These are phyloP conservation scores for Sciaenops ocellatus DNA, from an alignment of 2,797 vertebrate genomes.

Conservation along the genomic window DNA sequence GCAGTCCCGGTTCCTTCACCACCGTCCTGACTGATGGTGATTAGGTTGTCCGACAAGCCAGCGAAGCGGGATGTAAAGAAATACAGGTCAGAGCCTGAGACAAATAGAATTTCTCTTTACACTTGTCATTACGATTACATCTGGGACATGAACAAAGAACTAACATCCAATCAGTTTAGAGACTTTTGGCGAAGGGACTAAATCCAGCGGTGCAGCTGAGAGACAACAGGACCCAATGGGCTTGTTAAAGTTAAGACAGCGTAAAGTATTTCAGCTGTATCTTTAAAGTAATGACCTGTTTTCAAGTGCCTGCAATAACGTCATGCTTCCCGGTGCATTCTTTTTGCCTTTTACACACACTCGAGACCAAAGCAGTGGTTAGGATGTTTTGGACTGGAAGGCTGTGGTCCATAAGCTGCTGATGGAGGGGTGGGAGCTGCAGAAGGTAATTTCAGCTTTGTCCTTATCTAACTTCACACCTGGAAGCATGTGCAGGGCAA, in stretches of 20 bases:
- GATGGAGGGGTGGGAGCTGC: slow-evolving; percentile 21
- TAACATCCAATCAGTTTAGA: slow-evolving; percentile 17
- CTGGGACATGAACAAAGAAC: slow-evolving; percentile 14
- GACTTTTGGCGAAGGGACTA: not conserved
- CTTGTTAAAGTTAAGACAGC: slow-evolving; percentile 40
- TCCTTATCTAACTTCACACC: slow-evolving; percentile 73
- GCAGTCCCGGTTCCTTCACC: not conserved
- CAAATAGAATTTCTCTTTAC: slow-evolving; percentile 40
- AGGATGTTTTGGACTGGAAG: slow-evolving; percentile 38
- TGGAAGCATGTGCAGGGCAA: slow-evolving; percentile 53
- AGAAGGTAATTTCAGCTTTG: slow-evolving; percentile 59
- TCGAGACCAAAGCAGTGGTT: slow-evolving; percentile 24
- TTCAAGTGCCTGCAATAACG: slow-evolving; percentile 41
- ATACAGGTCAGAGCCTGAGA: slow-evolving; percentile 59
- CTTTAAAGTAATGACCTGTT: slow-evolving; percentile 30
- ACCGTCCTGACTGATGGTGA: slow-evolving; percentile 29
- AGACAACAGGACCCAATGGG: slow-evolving; percentile 20
- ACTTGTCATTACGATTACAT: slow-evolving; percentile 55
- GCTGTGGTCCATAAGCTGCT: slow-evolving; percentile 24
- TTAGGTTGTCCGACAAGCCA: slow-evolving; percentile 50
- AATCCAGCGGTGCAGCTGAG: slow-evolving; percentile 25
- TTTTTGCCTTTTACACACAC: slow-evolving; percentile 25
- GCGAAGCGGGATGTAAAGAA: slow-evolving; percentile 53
- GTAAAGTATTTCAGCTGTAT: slow-evolving; percentile 28
- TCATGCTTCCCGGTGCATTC: not conserved